Conservation (phyloP, 1,140 invertebrate genomes). For the Hycleus cichorii region DNA sequence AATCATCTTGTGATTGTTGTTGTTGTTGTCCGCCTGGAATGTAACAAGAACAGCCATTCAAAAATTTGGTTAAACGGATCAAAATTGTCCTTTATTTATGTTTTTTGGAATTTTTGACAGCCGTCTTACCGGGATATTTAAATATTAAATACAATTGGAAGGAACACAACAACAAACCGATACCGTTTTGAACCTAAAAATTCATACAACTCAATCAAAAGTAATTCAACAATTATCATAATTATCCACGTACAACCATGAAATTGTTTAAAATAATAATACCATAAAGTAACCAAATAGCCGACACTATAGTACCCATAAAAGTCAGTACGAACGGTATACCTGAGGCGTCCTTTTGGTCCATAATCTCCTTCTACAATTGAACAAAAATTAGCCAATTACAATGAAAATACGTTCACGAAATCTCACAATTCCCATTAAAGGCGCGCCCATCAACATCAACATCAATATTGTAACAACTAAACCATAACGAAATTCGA, state of each 20-base stretch:
- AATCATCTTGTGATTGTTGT: no score
- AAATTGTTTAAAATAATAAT: slow-evolving; percentile 68
- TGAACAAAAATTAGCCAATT: not conserved
- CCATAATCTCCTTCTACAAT: slow-evolving; percentile 59
- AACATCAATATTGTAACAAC: slow-evolving; percentile 62
- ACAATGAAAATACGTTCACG: slow-evolving; percentile 5
- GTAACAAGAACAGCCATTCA: no score
- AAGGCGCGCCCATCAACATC: slow-evolving; percentile 59
- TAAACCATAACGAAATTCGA: slow-evolving; percentile 62
- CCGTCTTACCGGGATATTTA: not conserved
- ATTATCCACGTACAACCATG: slow-evolving; percentile 59
- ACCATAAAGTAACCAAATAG: slow-evolving; percentile 74
- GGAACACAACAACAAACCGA: slow-evolving; percentile 51
- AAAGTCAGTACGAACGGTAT: slow-evolving; percentile 78
- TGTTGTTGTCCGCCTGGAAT: no score
- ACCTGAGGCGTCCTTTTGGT: slow-evolving; percentile 65
- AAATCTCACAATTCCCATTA: slow-evolving; percentile 57
- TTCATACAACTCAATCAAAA: slow-evolving; percentile 18
- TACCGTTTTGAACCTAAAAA: slow-evolving; percentile 61
- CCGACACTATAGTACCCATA: slow-evolving; percentile 64
- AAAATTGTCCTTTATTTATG: no score
- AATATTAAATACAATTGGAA: slow-evolving; percentile 56
- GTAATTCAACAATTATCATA: slow-evolving; percentile 15
- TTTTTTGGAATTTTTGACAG: no score
- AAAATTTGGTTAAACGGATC: no score